Base-by-base conservation (phyloP, 2,888 invertebrate genomes). In the Dexiosoma caninum region DNA sequence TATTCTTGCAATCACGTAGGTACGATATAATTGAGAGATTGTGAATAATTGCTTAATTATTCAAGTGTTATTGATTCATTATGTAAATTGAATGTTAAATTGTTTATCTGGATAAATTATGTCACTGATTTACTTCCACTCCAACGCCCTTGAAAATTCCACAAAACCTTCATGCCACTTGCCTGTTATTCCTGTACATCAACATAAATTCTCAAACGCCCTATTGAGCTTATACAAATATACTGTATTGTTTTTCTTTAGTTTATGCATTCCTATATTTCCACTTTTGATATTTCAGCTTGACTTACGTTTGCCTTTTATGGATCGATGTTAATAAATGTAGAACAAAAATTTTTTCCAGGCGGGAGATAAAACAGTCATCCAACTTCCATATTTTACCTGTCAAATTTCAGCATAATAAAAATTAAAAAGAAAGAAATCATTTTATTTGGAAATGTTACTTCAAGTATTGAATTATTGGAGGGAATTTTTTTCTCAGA, bases 241-340 rank as follows among this genome's bases (percentile, higher is more conserved):
- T 12, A 12, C 12, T 60, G n/a, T n/a, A n/a, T 44, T 53, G 30
- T 21, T 53, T 37, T 53, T 32, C 55, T 21, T 32, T 10, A 6
- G 1, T n/a, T 21, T 21, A 2, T 46, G 21, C 21, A 46, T 49
- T 14, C 14, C 49, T 23, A 51, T 16, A 46, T 42, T 44, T 21
- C 6, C 19, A 57, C 35, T 69, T 46, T 57, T 60, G 27, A 55
- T 64, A 42, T 74, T 74, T 74, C 55, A 64, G 27, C 53, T 74
- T 64, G 64, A 64, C 44, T 74, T 60, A 21, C 59, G 40, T 49
- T 60, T 70, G 27, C 19, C 35, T n/a, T 49, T 71, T 27, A 8
- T 2, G 51, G 32, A 19, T 49, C 35, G 30, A 40, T 67, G 53
- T 32, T 42, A 21, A 23, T 23, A 44, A 60, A 62, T n/a, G 16